Evolutionary conservation across 2,113 vertebrate genomes (phyloP).

Genomic region (Hemichromis elongatus): DNA sequence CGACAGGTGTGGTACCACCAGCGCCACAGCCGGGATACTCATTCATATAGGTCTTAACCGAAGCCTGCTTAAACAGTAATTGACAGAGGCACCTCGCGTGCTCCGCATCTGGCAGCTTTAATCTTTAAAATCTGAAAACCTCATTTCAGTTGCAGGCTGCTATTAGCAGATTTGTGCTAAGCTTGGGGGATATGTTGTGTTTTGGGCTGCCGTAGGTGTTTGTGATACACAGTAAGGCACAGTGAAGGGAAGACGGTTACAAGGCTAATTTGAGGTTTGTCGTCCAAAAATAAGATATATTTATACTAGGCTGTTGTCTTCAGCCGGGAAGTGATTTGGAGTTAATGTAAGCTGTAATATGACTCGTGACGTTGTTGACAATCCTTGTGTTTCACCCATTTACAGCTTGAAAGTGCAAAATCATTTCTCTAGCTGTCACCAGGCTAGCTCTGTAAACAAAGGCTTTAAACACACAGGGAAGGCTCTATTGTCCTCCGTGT

Average conservation of each 20-base stretch:
- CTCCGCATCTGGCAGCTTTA: conserved; percentile 38
- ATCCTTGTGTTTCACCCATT: background rate
- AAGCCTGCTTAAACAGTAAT: conserved; percentile 51
- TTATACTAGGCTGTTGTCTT: background rate
- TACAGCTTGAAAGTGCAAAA: background rate
- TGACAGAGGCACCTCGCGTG: background rate
- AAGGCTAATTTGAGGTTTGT: background rate
- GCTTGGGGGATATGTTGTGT: conserved; percentile 33
- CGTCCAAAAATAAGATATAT: background rate
- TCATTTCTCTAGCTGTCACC: background rate
- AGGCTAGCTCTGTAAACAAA: background rate
- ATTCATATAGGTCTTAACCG: conserved; percentile 43
- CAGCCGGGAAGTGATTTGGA: background rate
- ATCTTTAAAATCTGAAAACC: conserved; percentile 50
- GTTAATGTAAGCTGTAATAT: background rate
- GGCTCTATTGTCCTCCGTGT: background rate
- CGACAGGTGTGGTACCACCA: background rate
- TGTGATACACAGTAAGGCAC: background rate
- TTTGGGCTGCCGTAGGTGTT: conserved; percentile 16
- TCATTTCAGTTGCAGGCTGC: conserved; percentile 19
- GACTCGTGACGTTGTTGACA: background rate
- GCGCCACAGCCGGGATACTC: background rate
- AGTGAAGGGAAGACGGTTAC: background rate
- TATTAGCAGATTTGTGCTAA: conserved; percentile 56
- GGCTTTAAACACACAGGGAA: background rate